A percentile compares a stretch with the other conserved stretches of the same genome.
phyloP scores from a whole-genome alignment of 2,113 vertebrate genomes.

The Arizona elegans region DNA sequence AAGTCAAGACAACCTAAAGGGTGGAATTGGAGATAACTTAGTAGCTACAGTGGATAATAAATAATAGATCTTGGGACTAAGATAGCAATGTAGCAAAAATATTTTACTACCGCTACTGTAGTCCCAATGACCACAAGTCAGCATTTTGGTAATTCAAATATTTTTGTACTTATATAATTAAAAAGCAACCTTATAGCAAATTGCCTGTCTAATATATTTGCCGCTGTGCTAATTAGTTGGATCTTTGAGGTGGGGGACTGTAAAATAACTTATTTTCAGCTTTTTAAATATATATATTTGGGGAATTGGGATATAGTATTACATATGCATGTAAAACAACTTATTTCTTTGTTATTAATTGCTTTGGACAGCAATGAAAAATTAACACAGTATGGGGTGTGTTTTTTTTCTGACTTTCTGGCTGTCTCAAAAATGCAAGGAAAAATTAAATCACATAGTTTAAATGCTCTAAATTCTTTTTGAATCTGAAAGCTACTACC shows the following conservation, averaged over 20 bases:
- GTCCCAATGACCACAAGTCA: background rate
- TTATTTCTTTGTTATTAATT: constrained; percentile 23
- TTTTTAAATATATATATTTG: no score
- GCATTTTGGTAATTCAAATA: constrained; percentile 6
- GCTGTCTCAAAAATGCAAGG: background rate
- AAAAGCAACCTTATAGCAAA: constrained; percentile 9
- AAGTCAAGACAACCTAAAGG: background rate
- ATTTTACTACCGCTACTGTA: background rate
- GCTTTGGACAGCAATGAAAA: background rate
- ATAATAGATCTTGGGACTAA: background rate
- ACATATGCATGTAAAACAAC: background rate
- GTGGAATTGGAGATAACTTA: background rate
- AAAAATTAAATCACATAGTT: background rate
- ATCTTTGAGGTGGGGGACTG: background rate
- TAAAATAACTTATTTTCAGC: background rate
- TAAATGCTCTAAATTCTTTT: background rate
- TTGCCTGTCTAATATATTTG: background rate
- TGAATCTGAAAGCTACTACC: background rate
- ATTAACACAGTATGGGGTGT: background rate
- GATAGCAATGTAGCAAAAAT: background rate
- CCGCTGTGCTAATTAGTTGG: constrained; percentile 12
- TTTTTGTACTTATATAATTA: background rate
- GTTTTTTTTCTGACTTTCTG: background rate
- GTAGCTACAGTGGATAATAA: background rate
- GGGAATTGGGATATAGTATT: background rate